A percentile compares a stretch with the other conserved stretches of the same genome.
Conservation (phyloP, 2,888 invertebrate species). For the Caenorhabditis auriculariae region DNA sequence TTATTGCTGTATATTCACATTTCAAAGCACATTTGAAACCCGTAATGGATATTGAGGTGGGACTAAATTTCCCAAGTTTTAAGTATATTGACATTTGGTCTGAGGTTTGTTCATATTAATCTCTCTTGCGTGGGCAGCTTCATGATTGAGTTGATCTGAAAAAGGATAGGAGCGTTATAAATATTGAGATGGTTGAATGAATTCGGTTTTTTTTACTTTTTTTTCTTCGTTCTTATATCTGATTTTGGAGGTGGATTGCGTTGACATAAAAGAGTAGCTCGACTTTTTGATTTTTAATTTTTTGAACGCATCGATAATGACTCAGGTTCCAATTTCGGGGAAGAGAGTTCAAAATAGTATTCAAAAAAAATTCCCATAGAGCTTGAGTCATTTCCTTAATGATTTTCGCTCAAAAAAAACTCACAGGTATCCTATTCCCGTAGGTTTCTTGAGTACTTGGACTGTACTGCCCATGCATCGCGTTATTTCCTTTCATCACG, state of each 20-base stretch:
- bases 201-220: no score
- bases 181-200: no score
- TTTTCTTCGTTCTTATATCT: no score
- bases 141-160: constrained; percentile 47
- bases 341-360: neutral
- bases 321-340: neutral
- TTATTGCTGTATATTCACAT: no score
- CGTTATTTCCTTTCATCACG: constrained; percentile 52
- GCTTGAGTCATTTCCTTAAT: no score
- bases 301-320: neutral
- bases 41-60: no score
- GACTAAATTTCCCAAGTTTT: no score
- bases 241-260: no score
- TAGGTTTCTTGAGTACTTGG: constrained; percentile 47
- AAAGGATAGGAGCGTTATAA: no score
- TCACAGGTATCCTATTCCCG: constrained; percentile 38
- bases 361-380: no score
- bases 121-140: constrained; percentile 52
- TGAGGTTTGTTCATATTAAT: constrained; percentile 44
- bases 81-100: no score
- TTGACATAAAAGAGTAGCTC: neutral
- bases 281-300: constrained; percentile 1
- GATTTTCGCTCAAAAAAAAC: neutral
- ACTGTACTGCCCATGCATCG: constrained; percentile 57
- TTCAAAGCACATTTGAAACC: no score